Percentiles rank a stretch among this genome's conserved stretches.
Evolutionary conservation across 2,113 vertebrate species (phyloP).

Genomic region (Axis porcinus): DNA sequence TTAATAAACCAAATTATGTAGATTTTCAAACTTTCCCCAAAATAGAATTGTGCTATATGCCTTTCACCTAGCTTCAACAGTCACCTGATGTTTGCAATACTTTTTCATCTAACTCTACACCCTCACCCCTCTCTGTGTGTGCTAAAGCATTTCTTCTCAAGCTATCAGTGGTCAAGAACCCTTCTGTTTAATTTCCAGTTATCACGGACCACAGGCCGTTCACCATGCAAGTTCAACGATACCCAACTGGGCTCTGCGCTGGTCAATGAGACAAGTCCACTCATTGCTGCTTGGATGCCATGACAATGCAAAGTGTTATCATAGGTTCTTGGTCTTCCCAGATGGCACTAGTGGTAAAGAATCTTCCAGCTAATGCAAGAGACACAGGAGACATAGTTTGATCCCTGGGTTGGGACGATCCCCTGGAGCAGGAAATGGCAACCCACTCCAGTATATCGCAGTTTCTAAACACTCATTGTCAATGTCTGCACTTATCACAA

Average conservation of each 20-base stretch:
- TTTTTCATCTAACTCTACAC: background rate
- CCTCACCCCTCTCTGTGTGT: background rate
- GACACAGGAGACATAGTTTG: background rate
- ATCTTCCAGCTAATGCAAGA: background rate
- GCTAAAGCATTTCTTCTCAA: background rate
- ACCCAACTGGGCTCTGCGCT: background rate
- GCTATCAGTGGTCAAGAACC: background rate
- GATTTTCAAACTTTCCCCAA: background rate
- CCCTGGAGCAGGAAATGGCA: background rate
- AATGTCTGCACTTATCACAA: background rate
- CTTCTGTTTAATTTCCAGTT: background rate
- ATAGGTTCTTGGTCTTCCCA: background rate
- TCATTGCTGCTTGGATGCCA: background rate
- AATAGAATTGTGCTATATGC: background rate
- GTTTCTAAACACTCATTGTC: background rate
- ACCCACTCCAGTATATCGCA: background rate
- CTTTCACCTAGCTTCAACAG: background rate
- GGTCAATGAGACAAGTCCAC: background rate
- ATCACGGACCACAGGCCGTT: background rate
- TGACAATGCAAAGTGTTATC: background rate
- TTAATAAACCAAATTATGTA: background rate
- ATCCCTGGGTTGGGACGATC: background rate
- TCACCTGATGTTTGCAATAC: background rate
- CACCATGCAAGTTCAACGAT: background rate
- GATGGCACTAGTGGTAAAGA: background rate